phyloP scores from a whole-genome alignment of 1,140 invertebrate species.

The Copidosoma floridanum region DNA sequence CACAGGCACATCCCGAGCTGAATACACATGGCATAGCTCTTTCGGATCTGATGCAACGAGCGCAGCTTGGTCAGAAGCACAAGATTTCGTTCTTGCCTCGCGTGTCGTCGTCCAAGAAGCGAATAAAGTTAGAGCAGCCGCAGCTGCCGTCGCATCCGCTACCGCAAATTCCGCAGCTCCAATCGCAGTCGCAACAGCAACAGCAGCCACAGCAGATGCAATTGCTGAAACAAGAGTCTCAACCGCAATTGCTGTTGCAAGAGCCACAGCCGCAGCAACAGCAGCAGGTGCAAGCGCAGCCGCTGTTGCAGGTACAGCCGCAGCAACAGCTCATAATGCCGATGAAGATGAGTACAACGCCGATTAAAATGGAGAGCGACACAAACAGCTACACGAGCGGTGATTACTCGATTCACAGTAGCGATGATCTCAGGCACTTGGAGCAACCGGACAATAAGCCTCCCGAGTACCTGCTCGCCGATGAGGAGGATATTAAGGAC shows the following conservation, averaged over 20 bases:
- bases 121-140: conserved; percentile 46
- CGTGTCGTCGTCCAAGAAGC: conserved; percentile 44
- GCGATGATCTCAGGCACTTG: conserved; percentile 46
- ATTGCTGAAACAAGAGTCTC: conserved; percentile 32
- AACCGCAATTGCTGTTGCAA: conserved; percentile 32
- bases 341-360: conserved; percentile 34
- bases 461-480: conserved; percentile 8
- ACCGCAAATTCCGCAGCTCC: conserved; percentile 38
- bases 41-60: conserved; percentile 60
- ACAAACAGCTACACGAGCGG: conserved; percentile 29
- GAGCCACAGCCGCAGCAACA: background rate
- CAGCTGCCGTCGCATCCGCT: conserved; percentile 30
- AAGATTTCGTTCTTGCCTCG: conserved; percentile 43
- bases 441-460: conserved; percentile 19
- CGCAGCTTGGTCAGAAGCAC: conserved; percentile 55
- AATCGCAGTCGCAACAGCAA: background rate
- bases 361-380: conserved; percentile 48
- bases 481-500: background rate
- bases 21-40: conserved; percentile 61
- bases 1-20: conserved; percentile 60
- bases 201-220: conserved; percentile 33
- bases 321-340: conserved; percentile 17
- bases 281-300: background rate
- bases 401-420: conserved; percentile 44
- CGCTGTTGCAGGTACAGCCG: background rate